Evolutionary conservation across 2,113 vertebrate genomes (phyloP), one percentile per base, ranked within the genome.

Genomic region (Triplophysa siluroides): DNA sequence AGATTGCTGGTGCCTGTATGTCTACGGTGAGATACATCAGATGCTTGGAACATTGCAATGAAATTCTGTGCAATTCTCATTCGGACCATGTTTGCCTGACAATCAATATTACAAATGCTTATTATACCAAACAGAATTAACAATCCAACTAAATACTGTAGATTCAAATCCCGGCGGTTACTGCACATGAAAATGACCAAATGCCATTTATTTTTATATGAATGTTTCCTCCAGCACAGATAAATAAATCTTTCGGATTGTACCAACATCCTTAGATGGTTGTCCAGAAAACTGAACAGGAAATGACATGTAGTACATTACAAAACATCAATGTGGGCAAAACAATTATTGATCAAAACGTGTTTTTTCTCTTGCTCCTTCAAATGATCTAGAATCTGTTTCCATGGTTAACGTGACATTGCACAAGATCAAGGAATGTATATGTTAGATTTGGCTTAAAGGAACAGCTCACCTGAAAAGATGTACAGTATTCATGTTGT

Each of bases 41-140:
- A 87, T 69, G n/a, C 26, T 66, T 86, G 88, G 87, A 86, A 68
- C 67, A 16, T 19, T 78, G 84, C 88, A 85, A 52, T 23, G 58
- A 43, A 81, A 64, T 79, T 83, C 23, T 83, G 83, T 54, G 74
- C 23, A 81, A 81, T 88, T 86, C 86, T 85, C 54, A 75, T 23
- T 82, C 82, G 18, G 24, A 38, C 67, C 54, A 23, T 81, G 82
- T 86, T 80, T 85, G 78, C 72, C 62, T 18, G 79, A 86, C 21
- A 6, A 76, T 74, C 77, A 79, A 83, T 83, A 73, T 73, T 52
- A 73, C 50, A 45, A 18, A 45, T 23, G 38, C 58, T 75, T 75
- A 45, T 62, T 11, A 62, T 45, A 62, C 14, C 38, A 43, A 45
- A 62, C 12, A 75, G 72, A 60, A 24, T 38, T 58, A 72, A 19